Percentiles rank a stretch among this genome's conserved stretches.
Conservation (phyloP, 2,113 vertebrate species). For the Quiscalus mexicanus region DNA sequence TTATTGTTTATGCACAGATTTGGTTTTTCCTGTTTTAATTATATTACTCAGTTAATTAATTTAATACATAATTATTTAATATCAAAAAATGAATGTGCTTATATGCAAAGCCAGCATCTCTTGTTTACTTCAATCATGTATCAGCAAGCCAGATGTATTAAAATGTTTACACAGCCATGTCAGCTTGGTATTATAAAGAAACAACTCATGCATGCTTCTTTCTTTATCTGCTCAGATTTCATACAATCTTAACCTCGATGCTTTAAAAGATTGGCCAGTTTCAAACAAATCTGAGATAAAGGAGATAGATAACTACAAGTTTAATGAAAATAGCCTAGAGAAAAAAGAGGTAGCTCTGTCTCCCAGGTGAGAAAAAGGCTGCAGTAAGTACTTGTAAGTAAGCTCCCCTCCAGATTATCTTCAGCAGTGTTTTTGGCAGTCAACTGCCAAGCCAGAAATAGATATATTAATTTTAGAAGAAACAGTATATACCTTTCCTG, state of each 20-base stretch:
- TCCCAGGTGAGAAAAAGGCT: not conserved
- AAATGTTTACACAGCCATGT: not conserved
- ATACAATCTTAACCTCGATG: not conserved
- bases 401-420: not conserved
- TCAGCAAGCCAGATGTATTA: not conserved
- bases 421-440: not conserved
- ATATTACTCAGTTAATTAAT: not conserved
- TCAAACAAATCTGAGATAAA: not conserved
- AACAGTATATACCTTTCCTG: not conserved
- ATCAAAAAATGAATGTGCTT: not conserved
- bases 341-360: not conserved
- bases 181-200: not conserved
- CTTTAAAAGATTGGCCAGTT: not conserved
- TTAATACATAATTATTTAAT: not conserved
- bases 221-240: not conserved
- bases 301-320: not conserved
- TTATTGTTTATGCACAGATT: not conserved
- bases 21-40: not conserved
- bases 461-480: not conserved
- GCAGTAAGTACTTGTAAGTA: not conserved
- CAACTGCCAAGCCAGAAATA: not conserved
- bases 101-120: not conserved
- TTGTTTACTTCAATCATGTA: not conserved
- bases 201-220: not conserved
- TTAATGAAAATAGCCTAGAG: not conserved